Conservation (phyloP, 2,113 vertebrate species). For the Corapipo altera region DNA sequence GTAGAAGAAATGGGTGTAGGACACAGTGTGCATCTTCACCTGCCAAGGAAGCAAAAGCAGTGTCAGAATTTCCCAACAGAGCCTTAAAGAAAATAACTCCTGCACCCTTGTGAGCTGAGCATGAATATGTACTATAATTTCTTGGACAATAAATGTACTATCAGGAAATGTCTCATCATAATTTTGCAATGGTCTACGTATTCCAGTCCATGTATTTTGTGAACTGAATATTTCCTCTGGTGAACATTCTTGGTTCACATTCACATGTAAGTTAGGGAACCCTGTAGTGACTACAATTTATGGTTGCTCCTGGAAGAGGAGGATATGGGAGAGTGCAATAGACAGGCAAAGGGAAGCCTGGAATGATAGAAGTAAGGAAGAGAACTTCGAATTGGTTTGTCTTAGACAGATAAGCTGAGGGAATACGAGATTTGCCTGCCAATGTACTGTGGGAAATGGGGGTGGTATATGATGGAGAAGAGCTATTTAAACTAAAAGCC, state of each 20-base stretch:
- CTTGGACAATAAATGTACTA: neutral
- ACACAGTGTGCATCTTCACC: constrained; percentile 89
- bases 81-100: neutral
- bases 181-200: neutral
- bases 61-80: constrained; percentile 34
- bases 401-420: neutral
- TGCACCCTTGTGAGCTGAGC: neutral
- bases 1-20: constrained; percentile 90
- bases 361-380: neutral
- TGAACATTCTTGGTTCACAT: neutral
- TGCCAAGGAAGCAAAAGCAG: constrained; percentile 68
- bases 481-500: neutral
- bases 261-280: neutral
- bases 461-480: neutral
- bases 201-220: neutral
- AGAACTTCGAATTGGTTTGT: neutral
- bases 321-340: neutral
- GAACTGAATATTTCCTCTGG: neutral
- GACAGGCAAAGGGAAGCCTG: neutral
- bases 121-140: neutral
- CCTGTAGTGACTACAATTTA: neutral
- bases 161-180: neutral
- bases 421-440: neutral
- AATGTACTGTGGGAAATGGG: neutral
- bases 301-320: neutral